Base-by-base conservation (phyloP, 2,888 invertebrate genomes). In the Coleophora flavipennella region DNA sequence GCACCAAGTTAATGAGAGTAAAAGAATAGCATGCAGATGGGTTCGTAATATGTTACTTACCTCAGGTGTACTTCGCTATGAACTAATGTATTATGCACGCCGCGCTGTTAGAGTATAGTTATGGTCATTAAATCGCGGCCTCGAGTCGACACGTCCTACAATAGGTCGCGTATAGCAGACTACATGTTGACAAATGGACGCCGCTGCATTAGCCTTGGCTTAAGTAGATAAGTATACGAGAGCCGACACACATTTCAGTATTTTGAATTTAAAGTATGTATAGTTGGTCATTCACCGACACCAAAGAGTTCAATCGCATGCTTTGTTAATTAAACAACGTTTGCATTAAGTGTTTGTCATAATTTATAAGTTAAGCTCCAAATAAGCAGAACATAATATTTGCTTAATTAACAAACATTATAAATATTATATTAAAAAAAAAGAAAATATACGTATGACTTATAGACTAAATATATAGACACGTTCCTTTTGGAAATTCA, bases 61-160 rank as follows among this genome's bases (percentile, higher is more conserved):
- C 83, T 72, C 60, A 46, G 51, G 59, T 64, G 62, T 58, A 61
- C 53, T 56, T 58, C 54, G 54, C 57, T 68, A 53, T 56, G 56
- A 58, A 78, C 69, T 78, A 71, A 62, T 59, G 59, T 76, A 70
- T 60, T 57, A 59, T 66, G 59, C 64, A 56, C 57, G 55, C 59
- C 64, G 56, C 57, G 55, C 59, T 57, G 62, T 66, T 59, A 67
- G 63, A 67, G 62, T 62, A 63, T 60, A 55, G 57, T 62, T 57
- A 65, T 64, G 60, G 69, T 65, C 64, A 74, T 71, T 71, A 66
- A 52, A 51, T 41, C 52, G 48, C 51, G 70, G 55, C 81, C 79
- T 79, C 77, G 73, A 57, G 50, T 46, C 54, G 51, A 46, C 55
- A 54, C 57, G 55, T 59, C 54, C 59, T 57, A 70, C 65, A 63